A percentile compares a stretch with the other conserved stretches of the same genome.
phyloP scores from a whole-genome alignment of 2,888 invertebrate genomes.

The Fragum whitleyi region DNA sequence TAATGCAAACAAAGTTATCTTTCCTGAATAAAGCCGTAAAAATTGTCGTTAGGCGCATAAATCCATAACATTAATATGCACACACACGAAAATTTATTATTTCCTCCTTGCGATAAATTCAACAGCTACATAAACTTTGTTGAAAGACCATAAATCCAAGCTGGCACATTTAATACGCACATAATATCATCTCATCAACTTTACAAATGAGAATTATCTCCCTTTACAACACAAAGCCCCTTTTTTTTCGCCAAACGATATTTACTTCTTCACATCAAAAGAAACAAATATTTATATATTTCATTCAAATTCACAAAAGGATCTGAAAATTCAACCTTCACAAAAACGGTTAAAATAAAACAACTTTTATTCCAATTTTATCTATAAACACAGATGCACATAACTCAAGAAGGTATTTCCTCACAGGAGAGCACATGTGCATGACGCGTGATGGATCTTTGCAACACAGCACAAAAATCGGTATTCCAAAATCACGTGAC shows the following conservation, averaged over 20 bases:
- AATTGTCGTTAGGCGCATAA: background rate
- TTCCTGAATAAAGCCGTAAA: background rate
- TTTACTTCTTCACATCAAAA: too few species aligned
- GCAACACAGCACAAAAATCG: background rate
- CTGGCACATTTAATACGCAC: background rate
- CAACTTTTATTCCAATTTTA: background rate
- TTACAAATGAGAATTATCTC: background rate
- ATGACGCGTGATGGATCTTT: background rate
- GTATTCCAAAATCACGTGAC: constrained; percentile 4
- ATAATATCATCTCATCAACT: background rate
- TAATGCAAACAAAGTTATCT: background rate
- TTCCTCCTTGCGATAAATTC: constrained; percentile 14
- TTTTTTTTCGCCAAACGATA: too few species aligned
- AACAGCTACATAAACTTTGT: constrained; percentile 3
- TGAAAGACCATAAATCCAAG: constrained; percentile 18
- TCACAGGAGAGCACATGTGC: background rate
- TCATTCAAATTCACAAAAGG: background rate
- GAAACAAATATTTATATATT: too few species aligned
- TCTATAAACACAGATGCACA: background rate
- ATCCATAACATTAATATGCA: constrained; percentile 17
- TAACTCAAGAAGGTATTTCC: background rate
- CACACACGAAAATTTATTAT: constrained; percentile 20
- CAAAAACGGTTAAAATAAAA: too few species aligned
- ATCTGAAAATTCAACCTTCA: background rate
- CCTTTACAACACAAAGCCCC: background rate